Evolutionary conservation across 1,140 invertebrate species (phyloP), one percentile per base, ranked within the genome.

Genomic region (Panagrolaimus sp.): DNA sequence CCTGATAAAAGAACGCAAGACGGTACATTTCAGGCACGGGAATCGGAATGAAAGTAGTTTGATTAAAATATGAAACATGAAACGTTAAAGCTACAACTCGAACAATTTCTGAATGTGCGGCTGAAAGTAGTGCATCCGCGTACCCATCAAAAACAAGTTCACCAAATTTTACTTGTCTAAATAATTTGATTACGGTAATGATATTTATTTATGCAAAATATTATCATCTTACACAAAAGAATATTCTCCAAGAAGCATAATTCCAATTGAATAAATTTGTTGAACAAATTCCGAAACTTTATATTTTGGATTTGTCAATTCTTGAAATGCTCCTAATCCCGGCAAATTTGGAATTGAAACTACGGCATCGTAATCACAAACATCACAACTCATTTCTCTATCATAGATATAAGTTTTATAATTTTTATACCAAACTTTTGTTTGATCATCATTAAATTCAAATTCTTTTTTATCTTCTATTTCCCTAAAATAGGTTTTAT

Each of bases 381-480:
- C 67, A 17, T 71, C 73, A 48, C 72, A 74, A n/a, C 47, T 63
- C 32, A 28, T 14, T 24, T 47, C 28, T 63, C 28, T 26, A 32
- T 74, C 67, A 43, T 55, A 74, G 43, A 70, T 45, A 32, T 52
- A 74, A 14, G 58, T 74, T 58, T 76, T 70, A 52, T 74, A 74
- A 55, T 74, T 74, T 46, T 65, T 47, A 47, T 83, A 83, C 14
- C 71, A 72, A 1, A 81, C 68, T 12, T 67, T 73, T 21, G 73
- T 71, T 47, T 71, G 69, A 43, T 75, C 72, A 32, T 77, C 64
- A 47, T 78, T 48, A 67, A 74, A 80, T 8, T 43, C 38, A 2
- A 81, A 70, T 24, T 76, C 63, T 43, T 71, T 71, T 44, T 73
- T 69, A 9, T 72, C 7, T 45, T 76, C 75, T 55, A 77, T 82